Percentiles rank a stretch among this genome's conserved stretches.
Conservation (phyloP, 2,113 vertebrate species). For the Cephalopholis sonnerati region DNA sequence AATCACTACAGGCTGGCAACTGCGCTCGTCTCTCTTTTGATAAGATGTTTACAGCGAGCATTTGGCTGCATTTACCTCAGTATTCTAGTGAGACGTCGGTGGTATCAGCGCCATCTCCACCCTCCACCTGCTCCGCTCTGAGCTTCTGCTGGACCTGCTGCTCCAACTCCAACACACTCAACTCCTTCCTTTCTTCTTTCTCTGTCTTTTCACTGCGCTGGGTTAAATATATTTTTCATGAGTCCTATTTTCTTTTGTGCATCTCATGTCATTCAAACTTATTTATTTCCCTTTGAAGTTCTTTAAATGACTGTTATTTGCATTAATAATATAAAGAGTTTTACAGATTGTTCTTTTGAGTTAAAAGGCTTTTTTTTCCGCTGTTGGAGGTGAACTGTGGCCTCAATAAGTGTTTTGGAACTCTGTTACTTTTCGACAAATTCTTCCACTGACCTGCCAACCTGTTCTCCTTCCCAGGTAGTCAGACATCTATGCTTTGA, state of each 20-base stretch:
- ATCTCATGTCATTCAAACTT: background rate
- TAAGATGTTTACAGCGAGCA: slow-evolving; percentile 47
- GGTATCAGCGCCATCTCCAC: slow-evolving; percentile 40
- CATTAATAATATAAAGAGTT: background rate
- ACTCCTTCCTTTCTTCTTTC: background rate
- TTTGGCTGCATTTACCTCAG: slow-evolving; percentile 58
- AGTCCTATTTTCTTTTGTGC: background rate
- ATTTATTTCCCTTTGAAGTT: slow-evolving; percentile 28
- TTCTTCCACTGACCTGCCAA: background rate
- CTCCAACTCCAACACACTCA: slow-evolving; percentile 16
- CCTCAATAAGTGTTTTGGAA: background rate
- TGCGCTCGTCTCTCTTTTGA: slow-evolving; percentile 25
- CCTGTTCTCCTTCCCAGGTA: too few species aligned
- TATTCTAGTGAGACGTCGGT: slow-evolving; percentile 50
- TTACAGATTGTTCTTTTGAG: background rate
- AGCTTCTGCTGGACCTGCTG: slow-evolving; percentile 56
- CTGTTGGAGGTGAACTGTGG: background rate
- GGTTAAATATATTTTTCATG: background rate
- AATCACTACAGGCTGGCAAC: slow-evolving; percentile 30
- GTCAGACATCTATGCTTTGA: too few species aligned
- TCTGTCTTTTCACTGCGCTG: background rate
- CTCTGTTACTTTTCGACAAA: background rate
- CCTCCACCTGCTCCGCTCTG: slow-evolving; percentile 60
- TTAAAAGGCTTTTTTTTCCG: background rate
- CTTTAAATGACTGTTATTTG: slow-evolving; percentile 1